Evolutionary conservation across 2,797 vertebrate species (phyloP).

Genomic region (Prunella strophiata): DNA sequence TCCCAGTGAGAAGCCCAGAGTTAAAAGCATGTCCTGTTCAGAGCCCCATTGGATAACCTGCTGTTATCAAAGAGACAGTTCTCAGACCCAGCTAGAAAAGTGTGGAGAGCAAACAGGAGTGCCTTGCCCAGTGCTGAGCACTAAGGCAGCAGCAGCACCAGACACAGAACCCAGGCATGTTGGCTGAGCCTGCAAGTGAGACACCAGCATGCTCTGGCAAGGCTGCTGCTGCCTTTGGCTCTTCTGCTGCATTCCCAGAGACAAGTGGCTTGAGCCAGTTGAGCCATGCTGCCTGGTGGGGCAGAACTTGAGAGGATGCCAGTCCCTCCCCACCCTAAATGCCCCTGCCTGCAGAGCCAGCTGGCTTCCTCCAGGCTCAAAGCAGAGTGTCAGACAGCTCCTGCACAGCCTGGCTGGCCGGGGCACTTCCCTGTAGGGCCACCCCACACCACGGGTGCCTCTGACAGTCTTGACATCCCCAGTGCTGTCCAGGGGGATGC

Average conservation of each 20-base stretch:
- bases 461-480: neutral
- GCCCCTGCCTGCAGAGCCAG: constrained; percentile 5
- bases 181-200: neutral
- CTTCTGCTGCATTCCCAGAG: neutral
- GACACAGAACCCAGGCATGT: neutral
- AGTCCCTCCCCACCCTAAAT: neutral
- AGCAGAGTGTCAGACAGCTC: neutral
- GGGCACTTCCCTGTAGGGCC: neutral
- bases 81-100: neutral
- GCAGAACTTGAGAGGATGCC: constrained; percentile 11
- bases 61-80: neutral
- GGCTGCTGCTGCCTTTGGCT: constrained; percentile 43
- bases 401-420: neutral
- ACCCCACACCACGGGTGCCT: neutral
- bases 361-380: neutral
- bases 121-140: neutral
- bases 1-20: neutral
- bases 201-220: constrained; percentile 10
- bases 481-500: neutral
- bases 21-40: neutral
- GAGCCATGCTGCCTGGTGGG: neutral
- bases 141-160: neutral
- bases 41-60: neutral
- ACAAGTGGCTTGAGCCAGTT: neutral
- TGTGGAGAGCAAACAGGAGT: neutral